Evolutionary conservation across 2,113 vertebrate species (phyloP).

Genomic region (Typhlomys cinereus): DNA sequence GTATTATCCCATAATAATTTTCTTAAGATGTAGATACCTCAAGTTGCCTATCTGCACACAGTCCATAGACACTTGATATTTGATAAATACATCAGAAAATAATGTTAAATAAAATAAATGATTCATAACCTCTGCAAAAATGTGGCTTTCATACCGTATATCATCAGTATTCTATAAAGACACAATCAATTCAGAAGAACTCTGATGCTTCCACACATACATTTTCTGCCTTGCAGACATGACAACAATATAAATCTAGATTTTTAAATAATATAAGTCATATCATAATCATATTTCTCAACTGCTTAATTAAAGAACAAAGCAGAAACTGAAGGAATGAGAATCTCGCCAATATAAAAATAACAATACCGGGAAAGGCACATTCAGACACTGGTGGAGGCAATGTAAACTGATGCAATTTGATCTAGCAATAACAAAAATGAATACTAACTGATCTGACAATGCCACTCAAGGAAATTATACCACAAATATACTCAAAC

Average conservation of each 20-base stretch:
- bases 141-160: not conserved
- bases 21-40: not conserved
- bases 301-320: not conserved
- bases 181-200: not conserved
- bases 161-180: not conserved
- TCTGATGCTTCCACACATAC: not conserved
- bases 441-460: not conserved
- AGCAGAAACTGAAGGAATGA: not conserved
- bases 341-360: constrained; percentile 13
- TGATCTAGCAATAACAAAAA: constrained; percentile 10
- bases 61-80: not conserved
- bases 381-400: not conserved
- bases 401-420: constrained; percentile 28
- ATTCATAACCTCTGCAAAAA: not conserved
- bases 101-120: constrained; percentile 31
- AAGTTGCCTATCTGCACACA: not conserved
- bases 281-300: constrained; percentile 32
- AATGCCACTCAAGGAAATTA: constrained; percentile 38
- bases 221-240: not conserved
- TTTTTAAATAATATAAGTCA: constrained; percentile 56
- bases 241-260: not conserved
- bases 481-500: constrained; percentile 10
- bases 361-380: not conserved
- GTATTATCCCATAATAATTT: not conserved
- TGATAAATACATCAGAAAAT: constrained; percentile 4